Evolutionary conservation across 2,113 vertebrate genomes (phyloP).

Genomic region (Salvelinus sp.): DNA sequence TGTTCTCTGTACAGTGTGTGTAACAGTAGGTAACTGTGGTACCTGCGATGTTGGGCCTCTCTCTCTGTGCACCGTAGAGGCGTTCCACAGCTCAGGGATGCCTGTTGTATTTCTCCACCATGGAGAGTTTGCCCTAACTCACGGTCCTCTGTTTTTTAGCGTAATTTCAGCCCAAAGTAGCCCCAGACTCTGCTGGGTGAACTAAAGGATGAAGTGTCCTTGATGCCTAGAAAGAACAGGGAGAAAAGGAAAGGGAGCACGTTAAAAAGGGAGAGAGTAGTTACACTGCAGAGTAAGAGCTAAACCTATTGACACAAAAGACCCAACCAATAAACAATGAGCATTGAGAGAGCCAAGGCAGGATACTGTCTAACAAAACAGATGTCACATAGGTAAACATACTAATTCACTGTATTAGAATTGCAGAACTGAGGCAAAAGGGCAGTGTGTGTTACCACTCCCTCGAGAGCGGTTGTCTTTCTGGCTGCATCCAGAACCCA

Average conservation of each 20-base stretch:
- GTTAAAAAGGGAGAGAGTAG: not conserved
- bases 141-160: constrained; percentile 69
- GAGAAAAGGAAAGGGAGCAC: not conserved
- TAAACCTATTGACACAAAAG: no score
- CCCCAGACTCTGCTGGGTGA: constrained; percentile 40
- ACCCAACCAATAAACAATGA: no score
- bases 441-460: constrained; percentile 9
- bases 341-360: no score
- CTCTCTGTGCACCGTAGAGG: constrained; percentile 67
- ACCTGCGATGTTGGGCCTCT: not conserved
- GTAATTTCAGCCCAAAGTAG: constrained; percentile 72
- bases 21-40: no score
- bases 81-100: constrained; percentile 79
- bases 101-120: constrained; percentile 81
- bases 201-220: constrained; percentile 61
- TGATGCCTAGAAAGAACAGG: constrained; percentile 39
- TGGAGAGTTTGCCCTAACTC: constrained; percentile 80
- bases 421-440: no score
- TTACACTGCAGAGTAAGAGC: no score
- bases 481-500: constrained; percentile 79
- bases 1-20: no score
- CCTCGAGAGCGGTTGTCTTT: constrained; percentile 49
- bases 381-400: no score
- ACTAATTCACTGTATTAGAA: no score
- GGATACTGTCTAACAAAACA: no score